Conservation (phyloP, 1,140 invertebrate species). For the Calliopsis andreniformis region DNA sequence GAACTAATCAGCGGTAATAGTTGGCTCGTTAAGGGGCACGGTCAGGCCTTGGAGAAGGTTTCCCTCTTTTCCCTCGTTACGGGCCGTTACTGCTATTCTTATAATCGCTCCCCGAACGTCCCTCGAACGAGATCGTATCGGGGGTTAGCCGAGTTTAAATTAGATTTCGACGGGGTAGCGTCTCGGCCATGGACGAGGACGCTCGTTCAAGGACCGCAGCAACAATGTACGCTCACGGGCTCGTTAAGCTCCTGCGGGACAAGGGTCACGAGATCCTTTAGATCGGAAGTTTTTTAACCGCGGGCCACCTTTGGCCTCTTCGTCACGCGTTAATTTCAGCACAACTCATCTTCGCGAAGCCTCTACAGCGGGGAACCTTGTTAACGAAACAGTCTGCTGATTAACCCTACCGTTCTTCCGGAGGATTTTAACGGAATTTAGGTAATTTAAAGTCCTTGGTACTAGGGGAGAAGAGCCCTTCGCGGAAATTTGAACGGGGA, state of each 20-base stretch:
- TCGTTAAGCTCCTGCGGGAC: neutral
- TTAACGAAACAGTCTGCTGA: conserved; percentile 29
- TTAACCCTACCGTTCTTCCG: conserved; percentile 23
- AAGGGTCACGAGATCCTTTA: neutral
- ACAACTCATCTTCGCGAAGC: neutral
- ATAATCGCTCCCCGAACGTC: conserved; percentile 44
- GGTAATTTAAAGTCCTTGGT: neutral
- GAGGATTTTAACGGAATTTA: conserved; percentile 13
- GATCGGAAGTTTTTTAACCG: neutral
- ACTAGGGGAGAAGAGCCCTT: too few species aligned
- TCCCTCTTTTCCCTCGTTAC: conserved; percentile 8
- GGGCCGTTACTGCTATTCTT: conserved; percentile 45
- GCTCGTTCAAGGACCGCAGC: neutral
- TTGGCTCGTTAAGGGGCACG: conserved; percentile 24
- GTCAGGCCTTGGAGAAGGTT: neutral
- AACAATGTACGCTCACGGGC: neutral
- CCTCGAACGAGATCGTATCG: conserved; percentile 50
- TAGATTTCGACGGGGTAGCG: conserved; percentile 41
- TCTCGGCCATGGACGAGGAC: neutral
- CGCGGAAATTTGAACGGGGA: neutral
- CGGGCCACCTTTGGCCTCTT: neutral
- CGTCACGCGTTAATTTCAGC: conserved; percentile 13
- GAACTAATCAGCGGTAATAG: conserved; percentile 41
- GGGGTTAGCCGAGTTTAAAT: conserved; percentile 48
- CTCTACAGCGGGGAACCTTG: neutral